Evolutionary conservation across 2,113 vertebrate genomes (phyloP).

Genomic region (Dolichotis patagonum): DNA sequence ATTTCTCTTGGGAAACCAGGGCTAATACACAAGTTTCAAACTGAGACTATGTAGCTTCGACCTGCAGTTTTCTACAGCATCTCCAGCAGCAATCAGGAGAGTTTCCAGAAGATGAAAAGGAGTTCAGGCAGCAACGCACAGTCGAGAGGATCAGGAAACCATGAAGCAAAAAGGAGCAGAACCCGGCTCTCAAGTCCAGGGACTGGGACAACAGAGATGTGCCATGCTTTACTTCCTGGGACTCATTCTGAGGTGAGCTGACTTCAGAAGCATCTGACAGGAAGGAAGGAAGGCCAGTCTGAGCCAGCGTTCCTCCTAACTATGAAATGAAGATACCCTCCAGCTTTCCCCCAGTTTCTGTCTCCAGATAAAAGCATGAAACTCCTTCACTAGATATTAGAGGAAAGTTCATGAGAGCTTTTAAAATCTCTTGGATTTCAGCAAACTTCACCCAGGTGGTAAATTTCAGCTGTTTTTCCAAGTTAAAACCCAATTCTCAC

Average conservation of each 20-base stretch:
- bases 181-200: neutral
- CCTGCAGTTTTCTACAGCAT: neutral
- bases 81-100: neutral
- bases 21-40: neutral
- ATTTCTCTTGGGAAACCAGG: neutral
- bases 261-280: neutral
- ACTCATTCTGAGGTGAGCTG: neutral
- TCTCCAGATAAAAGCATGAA: slow-evolving; percentile 41
- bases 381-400: neutral
- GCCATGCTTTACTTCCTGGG: neutral
- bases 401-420: neutral
- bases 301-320: neutral
- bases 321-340: neutral
- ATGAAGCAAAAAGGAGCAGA: neutral
- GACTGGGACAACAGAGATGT: neutral
- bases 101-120: neutral
- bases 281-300: neutral
- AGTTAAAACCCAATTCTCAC: slow-evolving; percentile 53
- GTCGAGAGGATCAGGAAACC: neutral
- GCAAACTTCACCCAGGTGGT: slow-evolving; percentile 12
- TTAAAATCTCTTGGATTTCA: slow-evolving; percentile 36
- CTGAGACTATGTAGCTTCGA: neutral
- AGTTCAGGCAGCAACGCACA: neutral
- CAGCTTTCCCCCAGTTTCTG: neutral
- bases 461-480: slow-evolving; percentile 60